Percentiles rank a stretch among this genome's conserved stretches.
These are phyloP conservation scores for Mimachlamys varia DNA, from an alignment of 2,888 invertebrate genomes.

Conservation along the genomic window DNA sequence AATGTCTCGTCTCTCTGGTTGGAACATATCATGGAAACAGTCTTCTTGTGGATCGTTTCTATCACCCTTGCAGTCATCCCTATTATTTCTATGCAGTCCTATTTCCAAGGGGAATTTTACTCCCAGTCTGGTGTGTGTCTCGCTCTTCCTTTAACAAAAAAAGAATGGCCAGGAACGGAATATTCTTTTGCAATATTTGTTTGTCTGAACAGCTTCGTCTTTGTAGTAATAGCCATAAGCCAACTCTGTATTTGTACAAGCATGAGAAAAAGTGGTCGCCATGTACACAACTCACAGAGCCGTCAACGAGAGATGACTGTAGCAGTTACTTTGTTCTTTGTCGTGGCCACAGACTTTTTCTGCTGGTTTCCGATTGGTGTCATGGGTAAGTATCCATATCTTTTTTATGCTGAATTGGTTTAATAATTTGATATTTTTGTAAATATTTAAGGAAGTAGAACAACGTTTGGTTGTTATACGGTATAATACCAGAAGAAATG, in stretches of 20 bases:
- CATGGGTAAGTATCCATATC: background rate
- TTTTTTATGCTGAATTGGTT: too few relatives aligned
- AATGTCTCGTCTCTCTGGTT: background rate
- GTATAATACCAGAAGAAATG: too few relatives aligned
- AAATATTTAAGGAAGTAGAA: too few relatives aligned
- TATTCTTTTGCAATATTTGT: constrained; percentile 36
- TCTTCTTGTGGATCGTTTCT: background rate
- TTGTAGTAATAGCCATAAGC: background rate
- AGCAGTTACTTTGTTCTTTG: constrained; percentile 7
- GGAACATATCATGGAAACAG: background rate
- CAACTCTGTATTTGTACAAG: background rate
- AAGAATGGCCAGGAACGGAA: background rate
- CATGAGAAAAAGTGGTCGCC: background rate
- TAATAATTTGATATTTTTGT: too few relatives aligned
- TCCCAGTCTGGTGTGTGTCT: constrained; percentile 12
- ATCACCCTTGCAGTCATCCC: background rate
- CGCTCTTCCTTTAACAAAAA: background rate
- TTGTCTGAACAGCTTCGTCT: background rate
- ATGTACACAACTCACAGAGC: background rate
- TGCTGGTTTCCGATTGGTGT: constrained; percentile 36
- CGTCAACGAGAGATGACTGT: background rate
- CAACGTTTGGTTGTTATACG: too few relatives aligned
- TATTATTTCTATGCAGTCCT: background rate
- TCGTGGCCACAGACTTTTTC: background rate
- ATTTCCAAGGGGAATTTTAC: constrained; percentile 2